Conservation (phyloP, 2,113 vertebrate genomes). For the Mirounga angustirostris region DNA sequence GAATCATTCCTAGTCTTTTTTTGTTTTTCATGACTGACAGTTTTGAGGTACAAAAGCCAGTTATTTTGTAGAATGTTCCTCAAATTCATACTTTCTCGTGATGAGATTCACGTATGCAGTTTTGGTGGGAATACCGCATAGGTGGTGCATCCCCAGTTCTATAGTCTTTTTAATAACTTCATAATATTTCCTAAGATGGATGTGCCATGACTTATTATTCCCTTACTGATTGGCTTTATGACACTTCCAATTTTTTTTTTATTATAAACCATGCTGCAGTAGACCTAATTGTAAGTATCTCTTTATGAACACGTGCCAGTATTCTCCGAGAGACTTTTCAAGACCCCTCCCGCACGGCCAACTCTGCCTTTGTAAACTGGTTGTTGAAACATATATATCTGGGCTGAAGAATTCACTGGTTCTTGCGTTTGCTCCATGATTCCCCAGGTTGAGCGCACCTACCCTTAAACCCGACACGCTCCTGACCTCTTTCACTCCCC, state of each 20-base stretch:
- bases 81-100: not conserved
- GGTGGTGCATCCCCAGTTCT: not conserved
- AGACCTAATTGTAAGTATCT: not conserved
- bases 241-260: not conserved
- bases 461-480: not conserved
- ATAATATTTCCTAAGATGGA: not conserved
- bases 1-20: not conserved
- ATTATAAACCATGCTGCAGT: not conserved
- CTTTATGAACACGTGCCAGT: not conserved
- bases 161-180: not conserved
- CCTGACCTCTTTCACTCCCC: accelerated
- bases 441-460: not conserved
- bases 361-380: not conserved
- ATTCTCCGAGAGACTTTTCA: conserved; percentile 5
- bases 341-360: not conserved
- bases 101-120: not conserved
- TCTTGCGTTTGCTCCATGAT: not conserved
- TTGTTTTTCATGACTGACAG: not conserved
- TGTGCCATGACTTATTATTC: conserved; percentile 5
- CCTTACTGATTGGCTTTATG: not conserved
- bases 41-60: not conserved
- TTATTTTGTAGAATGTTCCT: conserved; percentile 44
- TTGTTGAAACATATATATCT: not conserved
- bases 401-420: not conserved
- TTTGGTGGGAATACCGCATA: not conserved